Conservation (phyloP, 2,888 invertebrate genomes). For the Drosophila paranaensis region DNA sequence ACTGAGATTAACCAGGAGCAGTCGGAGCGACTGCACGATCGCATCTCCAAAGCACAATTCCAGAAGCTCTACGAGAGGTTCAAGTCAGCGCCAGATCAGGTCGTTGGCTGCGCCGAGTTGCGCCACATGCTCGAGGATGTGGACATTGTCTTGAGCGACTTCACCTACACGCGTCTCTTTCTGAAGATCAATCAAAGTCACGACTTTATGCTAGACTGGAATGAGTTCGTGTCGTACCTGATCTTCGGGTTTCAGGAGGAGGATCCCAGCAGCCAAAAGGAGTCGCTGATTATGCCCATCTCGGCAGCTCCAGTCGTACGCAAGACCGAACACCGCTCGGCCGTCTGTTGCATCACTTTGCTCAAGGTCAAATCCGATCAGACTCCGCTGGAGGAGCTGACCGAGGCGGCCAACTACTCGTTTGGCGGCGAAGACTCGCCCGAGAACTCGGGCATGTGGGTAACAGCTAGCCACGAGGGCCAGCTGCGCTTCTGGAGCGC, state of each 20-base stretch:
- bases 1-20: conserved; percentile 54
- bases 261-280: conserved; percentile 88
- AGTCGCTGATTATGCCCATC: conserved; percentile 88
- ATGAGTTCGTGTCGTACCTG: conserved; percentile 91
- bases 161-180: conserved; percentile 88
- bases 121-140: conserved; percentile 66
- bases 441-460: conserved; percentile 88
- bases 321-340: conserved; percentile 89
- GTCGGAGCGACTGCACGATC: conserved; percentile 80
- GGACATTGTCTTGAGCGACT: conserved; percentile 83
- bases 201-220: conserved; percentile 88
- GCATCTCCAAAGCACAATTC: conserved; percentile 76
- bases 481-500: conserved; percentile 91
- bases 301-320: conserved; percentile 86
- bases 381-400: conserved; percentile 54
- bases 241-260: conserved; percentile 90
- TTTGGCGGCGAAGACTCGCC: conserved; percentile 67
- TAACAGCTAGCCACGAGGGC: conserved; percentile 92
- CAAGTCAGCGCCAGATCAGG: conserved; percentile 46
- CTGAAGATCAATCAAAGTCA: conserved; percentile 87
- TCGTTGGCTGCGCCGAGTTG: conserved; percentile 72
- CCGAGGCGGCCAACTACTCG: conserved; percentile 49
- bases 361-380: conserved; percentile 71
- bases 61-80: conserved; percentile 73
- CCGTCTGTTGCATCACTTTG: conserved; percentile 87